Conservation (phyloP, 2,888 invertebrate genomes). For the Branchipolynoe longqiensis region DNA sequence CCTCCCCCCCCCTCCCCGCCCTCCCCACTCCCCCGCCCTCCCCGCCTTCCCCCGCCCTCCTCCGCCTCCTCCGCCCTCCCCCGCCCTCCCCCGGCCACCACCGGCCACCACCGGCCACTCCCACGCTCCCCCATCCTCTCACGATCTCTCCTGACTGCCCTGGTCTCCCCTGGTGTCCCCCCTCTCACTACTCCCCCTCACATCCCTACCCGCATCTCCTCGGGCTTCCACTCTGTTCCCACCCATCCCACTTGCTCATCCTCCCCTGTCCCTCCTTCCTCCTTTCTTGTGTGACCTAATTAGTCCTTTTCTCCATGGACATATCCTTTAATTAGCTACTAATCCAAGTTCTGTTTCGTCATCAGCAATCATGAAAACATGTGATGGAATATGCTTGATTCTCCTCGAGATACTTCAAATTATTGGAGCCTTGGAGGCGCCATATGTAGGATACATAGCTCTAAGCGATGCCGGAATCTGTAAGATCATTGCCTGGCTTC, state of each 20-base stretch:
- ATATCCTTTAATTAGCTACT: too few species aligned
- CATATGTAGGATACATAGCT: too few species aligned
- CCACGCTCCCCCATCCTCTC: neutral
- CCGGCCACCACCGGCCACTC: neutral
- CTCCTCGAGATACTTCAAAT: too few species aligned
- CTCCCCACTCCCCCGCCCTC: neutral
- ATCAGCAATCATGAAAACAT: too few species aligned
- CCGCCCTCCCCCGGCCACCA: neutral
- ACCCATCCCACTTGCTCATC: neutral
- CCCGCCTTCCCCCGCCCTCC: neutral
- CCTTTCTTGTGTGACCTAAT: neutral
- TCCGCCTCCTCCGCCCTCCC: neutral
- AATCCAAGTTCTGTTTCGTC: too few species aligned
- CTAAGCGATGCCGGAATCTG: too few species aligned
- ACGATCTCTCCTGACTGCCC: neutral
- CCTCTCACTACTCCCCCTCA: neutral
- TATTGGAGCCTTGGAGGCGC: too few species aligned
- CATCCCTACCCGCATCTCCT: neutral
- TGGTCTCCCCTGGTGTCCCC: neutral
- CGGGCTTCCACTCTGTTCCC: neutral
- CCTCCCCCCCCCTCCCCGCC: neutral
- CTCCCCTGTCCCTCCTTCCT: neutral
- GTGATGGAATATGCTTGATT: too few species aligned
- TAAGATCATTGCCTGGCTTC: too few species aligned
- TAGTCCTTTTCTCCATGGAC: neutral